These are phyloP conservation scores for Eristalis intricaria DNA, from an alignment of 2,888 invertebrate species.

Conservation along the genomic window DNA sequence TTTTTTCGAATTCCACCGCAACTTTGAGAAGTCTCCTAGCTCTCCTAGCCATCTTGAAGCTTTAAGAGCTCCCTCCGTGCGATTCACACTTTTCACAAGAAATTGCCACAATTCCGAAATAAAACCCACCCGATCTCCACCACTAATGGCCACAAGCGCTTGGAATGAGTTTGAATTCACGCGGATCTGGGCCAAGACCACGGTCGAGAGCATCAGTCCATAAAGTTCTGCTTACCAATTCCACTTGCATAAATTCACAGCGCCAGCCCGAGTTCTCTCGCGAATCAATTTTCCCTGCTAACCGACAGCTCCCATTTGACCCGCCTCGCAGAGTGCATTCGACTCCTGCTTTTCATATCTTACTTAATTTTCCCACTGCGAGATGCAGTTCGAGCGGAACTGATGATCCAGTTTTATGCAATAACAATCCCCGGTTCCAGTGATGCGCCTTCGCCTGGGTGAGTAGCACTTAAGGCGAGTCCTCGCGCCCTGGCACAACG, in stretches of 20 bases:
- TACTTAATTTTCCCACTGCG: conserved; percentile 47
- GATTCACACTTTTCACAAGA: too few species aligned
- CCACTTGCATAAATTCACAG: background rate
- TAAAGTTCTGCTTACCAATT: background rate
- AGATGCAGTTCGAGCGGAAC: conserved; percentile 23
- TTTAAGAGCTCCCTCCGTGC: too few species aligned
- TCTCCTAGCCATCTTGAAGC: too few species aligned
- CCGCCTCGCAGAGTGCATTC: conserved; percentile 18
- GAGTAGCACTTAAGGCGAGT: conserved; percentile 52
- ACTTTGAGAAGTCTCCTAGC: too few species aligned
- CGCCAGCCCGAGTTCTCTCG: background rate
- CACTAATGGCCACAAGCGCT: too few species aligned
- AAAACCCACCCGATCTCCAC: too few species aligned
- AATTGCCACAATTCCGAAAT: too few species aligned
- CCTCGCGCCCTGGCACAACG: conserved; percentile 41
- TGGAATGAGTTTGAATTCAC: background rate
- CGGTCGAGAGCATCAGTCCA: background rate
- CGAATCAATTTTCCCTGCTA: conserved; percentile 9
- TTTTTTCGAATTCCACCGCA: too few species aligned
- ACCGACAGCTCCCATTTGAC: conserved; percentile 44
- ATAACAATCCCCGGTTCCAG: conserved; percentile 37
- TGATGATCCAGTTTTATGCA: conserved; percentile 63
- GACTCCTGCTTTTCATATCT: conserved; percentile 41
- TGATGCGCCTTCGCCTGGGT: conserved; percentile 36
- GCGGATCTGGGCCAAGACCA: background rate